Percentiles rank a stretch among this genome's conserved stretches.
Conservation (phyloP, 2,113 vertebrate species). For the Grus americana region DNA sequence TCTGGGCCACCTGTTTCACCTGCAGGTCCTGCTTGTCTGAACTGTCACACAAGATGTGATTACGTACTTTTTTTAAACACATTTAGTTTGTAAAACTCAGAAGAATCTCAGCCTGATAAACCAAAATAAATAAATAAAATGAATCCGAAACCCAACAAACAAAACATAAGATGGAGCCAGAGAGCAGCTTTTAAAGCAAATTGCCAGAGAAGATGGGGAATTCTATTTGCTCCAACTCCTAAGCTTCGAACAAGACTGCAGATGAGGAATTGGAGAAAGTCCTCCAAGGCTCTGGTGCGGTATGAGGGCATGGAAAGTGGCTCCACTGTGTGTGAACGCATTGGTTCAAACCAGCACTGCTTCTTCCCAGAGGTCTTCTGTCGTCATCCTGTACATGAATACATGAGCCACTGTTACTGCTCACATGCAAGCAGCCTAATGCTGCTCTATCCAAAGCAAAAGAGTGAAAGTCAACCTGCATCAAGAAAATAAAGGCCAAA, state of each 20-base stretch:
- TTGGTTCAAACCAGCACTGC: neutral
- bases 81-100: neutral
- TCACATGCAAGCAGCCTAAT: neutral
- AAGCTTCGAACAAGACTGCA: neutral
- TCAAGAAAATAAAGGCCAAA: neutral
- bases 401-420: neutral
- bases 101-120: neutral
- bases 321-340: neutral
- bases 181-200: conserved; percentile 54
- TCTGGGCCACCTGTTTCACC: neutral
- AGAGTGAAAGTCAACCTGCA: neutral
- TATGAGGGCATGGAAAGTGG: neutral
- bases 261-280: neutral
- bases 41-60: neutral
- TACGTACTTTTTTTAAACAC: neutral
- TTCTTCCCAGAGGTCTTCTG: neutral
- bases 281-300: neutral
- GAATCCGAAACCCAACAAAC: neutral
- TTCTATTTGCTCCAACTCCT: neutral
- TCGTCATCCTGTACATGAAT: accelerated
- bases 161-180: conserved; percentile 62
- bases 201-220: neutral
- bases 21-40: neutral
- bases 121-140: neutral
- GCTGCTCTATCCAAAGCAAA: neutral